Conservation (phyloP, 2,888 invertebrate genomes). For the Chrysotoxum bicinctum region DNA sequence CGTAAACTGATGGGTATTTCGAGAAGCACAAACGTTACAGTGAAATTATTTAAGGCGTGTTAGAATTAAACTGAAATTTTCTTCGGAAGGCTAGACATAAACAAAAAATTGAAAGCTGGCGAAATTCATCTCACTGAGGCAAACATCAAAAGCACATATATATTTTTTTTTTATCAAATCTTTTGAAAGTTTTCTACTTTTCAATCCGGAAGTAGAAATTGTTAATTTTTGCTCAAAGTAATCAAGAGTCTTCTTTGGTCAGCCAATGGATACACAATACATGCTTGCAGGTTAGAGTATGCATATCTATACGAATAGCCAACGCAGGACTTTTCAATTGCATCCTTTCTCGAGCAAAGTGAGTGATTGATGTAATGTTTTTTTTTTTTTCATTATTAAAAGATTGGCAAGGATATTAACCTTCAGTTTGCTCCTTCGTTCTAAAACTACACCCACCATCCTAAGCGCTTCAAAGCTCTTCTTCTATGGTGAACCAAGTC, state of each 20-base stretch:
- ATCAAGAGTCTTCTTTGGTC: not conserved
- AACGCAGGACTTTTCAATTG: not conserved
- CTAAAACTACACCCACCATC: not conserved
- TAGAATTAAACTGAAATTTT: too few relatives aligned
- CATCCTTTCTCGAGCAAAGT: conserved; percentile 40
- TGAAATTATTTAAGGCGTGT: too few relatives aligned
- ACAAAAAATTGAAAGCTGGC: too few relatives aligned
- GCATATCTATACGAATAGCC: not conserved
- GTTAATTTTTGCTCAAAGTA: conserved; percentile 13
- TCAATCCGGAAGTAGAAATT: not conserved
- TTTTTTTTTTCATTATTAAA: conserved; percentile 40
- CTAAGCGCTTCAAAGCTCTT: conserved; percentile 2
- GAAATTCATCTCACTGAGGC: too few relatives aligned
- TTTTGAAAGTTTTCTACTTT: not conserved
- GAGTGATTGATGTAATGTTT: conserved; percentile 65
- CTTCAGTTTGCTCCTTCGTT: conserved; percentile 34
- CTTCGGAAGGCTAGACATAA: too few relatives aligned
- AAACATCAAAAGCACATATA: too few relatives aligned
- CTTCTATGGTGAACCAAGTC: conserved; percentile 17
- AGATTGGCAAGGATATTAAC: conserved; percentile 70
- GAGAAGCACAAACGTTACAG: too few relatives aligned
- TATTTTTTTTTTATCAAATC: not conserved
- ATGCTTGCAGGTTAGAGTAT: not conserved
- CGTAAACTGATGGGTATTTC: too few relatives aligned
- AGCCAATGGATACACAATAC: not conserved